A percentile compares a stretch with the other conserved stretches of the same genome.
Evolutionary conservation across 1,140 invertebrate species (phyloP).

Genomic region (Oreohelix idahoensis): DNA sequence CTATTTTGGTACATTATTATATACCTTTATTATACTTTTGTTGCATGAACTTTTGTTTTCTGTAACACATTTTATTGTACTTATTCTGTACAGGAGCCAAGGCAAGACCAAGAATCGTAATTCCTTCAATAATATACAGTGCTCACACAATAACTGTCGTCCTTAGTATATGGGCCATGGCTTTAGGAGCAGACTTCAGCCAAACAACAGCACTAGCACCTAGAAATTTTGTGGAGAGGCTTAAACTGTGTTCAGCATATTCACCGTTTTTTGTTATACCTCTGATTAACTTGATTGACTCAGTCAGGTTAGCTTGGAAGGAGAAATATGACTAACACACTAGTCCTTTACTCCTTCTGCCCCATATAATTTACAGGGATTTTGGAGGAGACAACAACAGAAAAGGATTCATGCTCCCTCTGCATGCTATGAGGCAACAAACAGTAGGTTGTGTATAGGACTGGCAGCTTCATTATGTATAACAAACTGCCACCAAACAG

Average conservation of each 20-base stretch:
- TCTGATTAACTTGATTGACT: slow-evolving; percentile 48
- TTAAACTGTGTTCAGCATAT: slow-evolving; percentile 52
- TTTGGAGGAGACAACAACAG: no score
- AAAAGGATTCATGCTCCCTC: no score
- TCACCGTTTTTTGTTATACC: slow-evolving; percentile 54
- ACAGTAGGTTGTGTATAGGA: no score
- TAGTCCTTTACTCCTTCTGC: no score
- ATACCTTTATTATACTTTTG: no score
- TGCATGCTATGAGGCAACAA: no score
- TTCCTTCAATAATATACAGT: slow-evolving; percentile 58
- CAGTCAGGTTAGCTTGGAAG: slow-evolving; percentile 28
- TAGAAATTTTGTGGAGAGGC: slow-evolving; percentile 41
- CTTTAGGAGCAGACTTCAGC: slow-evolving; percentile 52
- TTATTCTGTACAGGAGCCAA: slow-evolving; percentile 45
- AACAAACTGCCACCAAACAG: no score
- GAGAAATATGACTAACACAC: neutral
- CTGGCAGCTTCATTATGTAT: no score
- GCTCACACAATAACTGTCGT: slow-evolving; percentile 59
- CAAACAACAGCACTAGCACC: slow-evolving; percentile 43
- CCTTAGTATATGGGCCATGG: slow-evolving; percentile 51
- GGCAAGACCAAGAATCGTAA: slow-evolving; percentile 49
- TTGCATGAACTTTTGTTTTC: no score
- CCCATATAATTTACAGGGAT: no score
- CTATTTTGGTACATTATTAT: no score
- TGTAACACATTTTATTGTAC: no score